Percentiles rank a stretch among this genome's conserved stretches.
phyloP scores from a whole-genome alignment of 2,888 invertebrate genomes.

The Drosophila prolongata region DNA sequence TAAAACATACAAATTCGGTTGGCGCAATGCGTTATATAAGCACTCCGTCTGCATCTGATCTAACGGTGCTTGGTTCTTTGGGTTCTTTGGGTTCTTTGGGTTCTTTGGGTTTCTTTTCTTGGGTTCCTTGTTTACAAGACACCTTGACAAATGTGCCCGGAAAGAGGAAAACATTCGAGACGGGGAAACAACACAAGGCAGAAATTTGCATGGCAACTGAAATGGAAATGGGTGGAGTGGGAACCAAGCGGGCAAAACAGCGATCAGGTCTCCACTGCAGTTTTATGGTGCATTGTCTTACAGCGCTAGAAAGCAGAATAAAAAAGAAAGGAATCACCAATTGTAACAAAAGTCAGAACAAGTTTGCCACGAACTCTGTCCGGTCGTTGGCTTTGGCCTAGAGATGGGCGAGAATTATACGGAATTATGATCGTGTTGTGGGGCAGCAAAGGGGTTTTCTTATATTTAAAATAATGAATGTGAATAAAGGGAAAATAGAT shows the following conservation, averaged over 20 bases:
- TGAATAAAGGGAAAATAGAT: no score
- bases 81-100: conserved; percentile 18
- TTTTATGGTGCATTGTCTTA: conserved; percentile 70
- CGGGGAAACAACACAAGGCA: conserved; percentile 23
- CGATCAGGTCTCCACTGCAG: conserved; percentile 47
- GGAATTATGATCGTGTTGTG: neutral
- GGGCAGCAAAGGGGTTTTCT: neutral
- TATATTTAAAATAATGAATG: no score
- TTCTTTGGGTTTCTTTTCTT: conserved; percentile 3
- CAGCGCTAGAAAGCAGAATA: conserved; percentile 30
- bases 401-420: conserved; percentile 19
- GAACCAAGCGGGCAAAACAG: conserved; percentile 24
- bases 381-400: conserved; percentile 47
- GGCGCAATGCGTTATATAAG: conserved; percentile 42
- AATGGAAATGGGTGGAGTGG: conserved; percentile 52
- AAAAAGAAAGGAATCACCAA: conserved; percentile 38
- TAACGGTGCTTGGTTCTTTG: conserved; percentile 59
- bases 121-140: conserved; percentile 59
- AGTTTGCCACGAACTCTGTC: conserved; percentile 49
- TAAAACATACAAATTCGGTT: conserved; percentile 67
- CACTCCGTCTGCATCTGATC: conserved; percentile 39
- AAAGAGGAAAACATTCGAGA: conserved; percentile 51
- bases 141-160: conserved; percentile 76
- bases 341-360: conserved; percentile 62
- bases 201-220: conserved; percentile 65